These are phyloP conservation scores for Deilephila elpenor DNA, from an alignment of 2,888 invertebrate species.

Conservation along the genomic window DNA sequence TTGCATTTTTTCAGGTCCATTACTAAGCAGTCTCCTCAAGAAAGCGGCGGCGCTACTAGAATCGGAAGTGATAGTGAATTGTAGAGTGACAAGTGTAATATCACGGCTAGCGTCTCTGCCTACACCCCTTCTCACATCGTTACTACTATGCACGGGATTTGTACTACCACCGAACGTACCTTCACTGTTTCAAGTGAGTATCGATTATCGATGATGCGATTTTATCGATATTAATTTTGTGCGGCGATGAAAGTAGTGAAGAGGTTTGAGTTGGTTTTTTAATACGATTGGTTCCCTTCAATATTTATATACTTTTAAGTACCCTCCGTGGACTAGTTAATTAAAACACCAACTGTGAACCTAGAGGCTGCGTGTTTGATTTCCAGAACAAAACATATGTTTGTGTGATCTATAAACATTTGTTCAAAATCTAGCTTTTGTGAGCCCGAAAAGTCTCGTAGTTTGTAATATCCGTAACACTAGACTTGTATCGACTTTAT, in stretches of 20 bases:
- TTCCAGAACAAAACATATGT: no score
- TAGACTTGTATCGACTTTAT: background rate
- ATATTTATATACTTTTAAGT: no score
- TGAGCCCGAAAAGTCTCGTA: no score
- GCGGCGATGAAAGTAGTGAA: no score
- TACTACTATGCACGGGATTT: constrained; percentile 91
- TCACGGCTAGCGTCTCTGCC: constrained; percentile 94
- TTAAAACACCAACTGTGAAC: no score
- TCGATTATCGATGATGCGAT: background rate
- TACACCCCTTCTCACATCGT: constrained; percentile 93
- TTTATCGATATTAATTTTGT: background rate
- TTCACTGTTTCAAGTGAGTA: constrained; percentile 93
- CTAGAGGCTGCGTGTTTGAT: no score
- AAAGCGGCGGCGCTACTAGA: constrained; percentile 93
- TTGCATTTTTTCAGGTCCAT: constrained; percentile 85
- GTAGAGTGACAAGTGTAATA: constrained; percentile 94
- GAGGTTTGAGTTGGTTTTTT: no score
- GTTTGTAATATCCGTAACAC: constrained; percentile 15
- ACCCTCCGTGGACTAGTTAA: no score
- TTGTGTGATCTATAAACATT: no score
- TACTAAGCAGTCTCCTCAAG: constrained; percentile 91
- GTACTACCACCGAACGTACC: constrained; percentile 96
- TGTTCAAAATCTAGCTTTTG: no score
- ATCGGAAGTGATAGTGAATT: constrained; percentile 93
- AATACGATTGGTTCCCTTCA: no score